Conservation (phyloP, 2,888 invertebrate species). For the Electrophaes corylata region DNA sequence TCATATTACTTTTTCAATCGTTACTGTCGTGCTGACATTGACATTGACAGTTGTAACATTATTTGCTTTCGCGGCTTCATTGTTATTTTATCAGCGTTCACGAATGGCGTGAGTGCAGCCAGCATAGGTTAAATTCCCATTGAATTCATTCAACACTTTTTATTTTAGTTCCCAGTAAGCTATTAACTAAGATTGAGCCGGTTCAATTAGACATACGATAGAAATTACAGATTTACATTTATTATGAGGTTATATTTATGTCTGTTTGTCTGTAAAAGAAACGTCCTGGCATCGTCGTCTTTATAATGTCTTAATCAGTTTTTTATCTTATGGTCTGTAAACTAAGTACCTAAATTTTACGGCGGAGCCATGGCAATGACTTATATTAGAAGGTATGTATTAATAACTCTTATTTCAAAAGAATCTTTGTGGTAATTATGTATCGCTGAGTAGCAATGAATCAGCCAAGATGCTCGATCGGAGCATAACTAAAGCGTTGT, state of each 20-base stretch:
- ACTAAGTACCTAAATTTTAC: conserved; percentile 30
- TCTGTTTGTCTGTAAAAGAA: conserved; percentile 13
- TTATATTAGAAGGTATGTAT: conserved; percentile 24
- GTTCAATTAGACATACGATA: conserved; percentile 24
- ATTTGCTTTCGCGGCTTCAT: conserved; percentile 46
- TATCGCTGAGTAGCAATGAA: conserved; percentile 51
- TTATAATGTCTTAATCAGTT: conserved; percentile 23
- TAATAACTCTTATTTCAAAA: conserved; percentile 41
- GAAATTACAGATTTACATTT: conserved; percentile 34
- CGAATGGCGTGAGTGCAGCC: conserved; percentile 46
- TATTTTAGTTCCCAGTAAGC: conserved; percentile 58
- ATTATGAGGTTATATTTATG: conserved; percentile 19
- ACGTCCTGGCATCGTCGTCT: conserved; percentile 22
- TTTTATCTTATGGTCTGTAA: conserved; percentile 28
- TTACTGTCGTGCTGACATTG: conserved; percentile 38
- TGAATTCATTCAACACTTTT: conserved; percentile 47
- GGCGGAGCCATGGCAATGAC: conserved; percentile 11
- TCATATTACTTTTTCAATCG: conserved; percentile 42
- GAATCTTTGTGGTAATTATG: conserved; percentile 49
- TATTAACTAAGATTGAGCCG: conserved; percentile 34
- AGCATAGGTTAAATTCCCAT: conserved; percentile 45
- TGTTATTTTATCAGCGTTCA: conserved; percentile 44
- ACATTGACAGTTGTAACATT: conserved; percentile 31
- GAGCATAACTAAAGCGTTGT: conserved; percentile 51
- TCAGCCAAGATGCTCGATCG: conserved; percentile 46